Evolutionary conservation across 1,140 invertebrate genomes (phyloP).

Genomic region (Plodia interpunctella): DNA sequence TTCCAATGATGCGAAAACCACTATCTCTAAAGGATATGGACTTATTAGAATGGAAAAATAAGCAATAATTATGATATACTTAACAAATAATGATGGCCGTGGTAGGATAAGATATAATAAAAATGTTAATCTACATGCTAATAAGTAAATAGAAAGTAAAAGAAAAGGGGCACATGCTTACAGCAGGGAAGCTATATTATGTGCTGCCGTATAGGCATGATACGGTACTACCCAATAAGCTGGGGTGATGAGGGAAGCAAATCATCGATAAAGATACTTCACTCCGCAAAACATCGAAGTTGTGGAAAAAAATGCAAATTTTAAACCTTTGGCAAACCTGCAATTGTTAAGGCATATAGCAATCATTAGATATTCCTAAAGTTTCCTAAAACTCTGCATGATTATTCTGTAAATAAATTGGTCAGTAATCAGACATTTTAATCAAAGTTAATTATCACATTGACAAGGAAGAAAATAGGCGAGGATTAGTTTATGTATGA

Average conservation of each 20-base stretch:
- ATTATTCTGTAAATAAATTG: conserved; percentile 30
- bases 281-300: conserved; percentile 55
- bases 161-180: conserved; percentile 40
- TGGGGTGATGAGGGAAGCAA: conserved; percentile 43
- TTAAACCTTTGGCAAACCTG: conserved; percentile 76
- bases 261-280: conserved; percentile 26
- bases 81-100: background rate
- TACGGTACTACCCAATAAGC: conserved; percentile 29
- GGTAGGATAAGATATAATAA: background rate
- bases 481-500: too few species aligned
- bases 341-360: conserved; percentile 69
- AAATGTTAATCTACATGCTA: conserved; percentile 13
- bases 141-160: background rate
- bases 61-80: background rate
- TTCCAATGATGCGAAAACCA: conserved; percentile 22
- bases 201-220: conserved; percentile 7
- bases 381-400: conserved; percentile 9
- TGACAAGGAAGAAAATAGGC: background rate
- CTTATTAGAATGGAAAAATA: conserved; percentile 18
- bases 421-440: conserved; percentile 11
- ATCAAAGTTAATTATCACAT: background rate
- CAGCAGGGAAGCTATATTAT: conserved; percentile 27
- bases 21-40: conserved; percentile 19
- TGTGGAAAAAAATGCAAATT: conserved; percentile 75
- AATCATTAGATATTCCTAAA: conserved; percentile 9